Evolutionary conservation across 2,113 vertebrate species (phyloP).

Genomic region (Martes martes): DNA sequence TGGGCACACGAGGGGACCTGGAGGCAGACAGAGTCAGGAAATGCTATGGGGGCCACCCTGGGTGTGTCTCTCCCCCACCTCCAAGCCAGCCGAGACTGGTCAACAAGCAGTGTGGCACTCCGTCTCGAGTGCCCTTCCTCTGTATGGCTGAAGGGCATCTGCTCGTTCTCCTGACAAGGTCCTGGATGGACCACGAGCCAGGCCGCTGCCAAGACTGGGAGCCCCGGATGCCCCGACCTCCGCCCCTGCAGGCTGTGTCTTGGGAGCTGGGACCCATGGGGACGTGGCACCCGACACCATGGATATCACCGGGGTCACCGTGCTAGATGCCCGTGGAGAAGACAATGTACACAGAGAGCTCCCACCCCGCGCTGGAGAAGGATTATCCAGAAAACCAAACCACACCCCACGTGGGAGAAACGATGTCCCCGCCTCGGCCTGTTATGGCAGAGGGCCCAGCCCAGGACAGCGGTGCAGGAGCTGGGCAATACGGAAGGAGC

Average conservation of each 20-base stretch:
- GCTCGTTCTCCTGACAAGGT: neutral
- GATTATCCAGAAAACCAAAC: neutral
- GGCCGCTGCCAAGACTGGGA: no score
- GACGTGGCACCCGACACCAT: neutral
- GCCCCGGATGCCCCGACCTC: no score
- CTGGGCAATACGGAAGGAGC: neutral
- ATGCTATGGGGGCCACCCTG: rapidly evolving
- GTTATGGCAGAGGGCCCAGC: neutral
- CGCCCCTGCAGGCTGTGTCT: rapidly evolving
- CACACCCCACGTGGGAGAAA: neutral
- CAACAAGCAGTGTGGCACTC: rapidly evolving
- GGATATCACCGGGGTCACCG: neutral
- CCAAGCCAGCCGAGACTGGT: neutral
- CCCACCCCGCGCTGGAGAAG: neutral
- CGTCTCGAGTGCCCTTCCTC: neutral
- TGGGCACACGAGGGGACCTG: neutral
- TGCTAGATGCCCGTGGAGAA: rapidly evolving
- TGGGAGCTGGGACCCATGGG: neutral
- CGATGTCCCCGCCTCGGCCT: rapidly evolving
- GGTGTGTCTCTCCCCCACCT: neutral
- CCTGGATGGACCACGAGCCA: rapidly evolving
- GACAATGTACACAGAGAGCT: rapidly evolving
- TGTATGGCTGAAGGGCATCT: neutral
- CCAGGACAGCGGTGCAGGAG: rapidly evolving
- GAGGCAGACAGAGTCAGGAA: neutral